Conservation (phyloP, 2,888 invertebrate species). For the Melitaea athalia region DNA sequence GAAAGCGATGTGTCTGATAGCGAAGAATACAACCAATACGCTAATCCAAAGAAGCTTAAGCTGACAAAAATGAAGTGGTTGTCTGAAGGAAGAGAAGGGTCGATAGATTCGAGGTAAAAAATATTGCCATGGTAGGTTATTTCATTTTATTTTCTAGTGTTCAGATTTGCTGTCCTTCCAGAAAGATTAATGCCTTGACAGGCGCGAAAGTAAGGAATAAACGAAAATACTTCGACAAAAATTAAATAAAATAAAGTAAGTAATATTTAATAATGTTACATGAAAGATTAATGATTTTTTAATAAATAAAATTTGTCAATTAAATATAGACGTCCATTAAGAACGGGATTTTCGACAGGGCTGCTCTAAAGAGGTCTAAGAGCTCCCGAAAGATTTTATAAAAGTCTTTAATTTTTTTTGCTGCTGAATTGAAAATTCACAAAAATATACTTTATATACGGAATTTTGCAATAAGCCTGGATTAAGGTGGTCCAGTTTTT, state of each 20-base stretch:
- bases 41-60: slow-evolving; percentile 61
- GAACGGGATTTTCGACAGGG: no score
- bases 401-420: no score
- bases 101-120: slow-evolving; percentile 63
- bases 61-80: slow-evolving; percentile 76
- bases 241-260: slow-evolving; percentile 1
- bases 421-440: no score
- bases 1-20: slow-evolving; percentile 22
- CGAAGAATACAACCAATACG: slow-evolving; percentile 22
- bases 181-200: slow-evolving; percentile 69
- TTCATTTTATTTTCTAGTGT: slow-evolving; percentile 5
- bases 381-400: no score
- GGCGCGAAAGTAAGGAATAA: slow-evolving; percentile 59
- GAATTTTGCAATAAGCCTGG: no score
- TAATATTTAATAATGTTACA: neutral
- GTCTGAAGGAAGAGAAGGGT: slow-evolving; percentile 57
- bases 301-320: no score
- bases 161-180: slow-evolving; percentile 59
- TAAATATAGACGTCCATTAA: no score
- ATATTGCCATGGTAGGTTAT: slow-evolving; percentile 27
- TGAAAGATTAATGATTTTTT: no score
- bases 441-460: no score
- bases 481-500: no score
- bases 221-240: slow-evolving; percentile 37
- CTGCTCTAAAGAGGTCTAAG: no score